Conservation (phyloP, 2,797 vertebrate species). For the Uromys caudimaculatus region DNA sequence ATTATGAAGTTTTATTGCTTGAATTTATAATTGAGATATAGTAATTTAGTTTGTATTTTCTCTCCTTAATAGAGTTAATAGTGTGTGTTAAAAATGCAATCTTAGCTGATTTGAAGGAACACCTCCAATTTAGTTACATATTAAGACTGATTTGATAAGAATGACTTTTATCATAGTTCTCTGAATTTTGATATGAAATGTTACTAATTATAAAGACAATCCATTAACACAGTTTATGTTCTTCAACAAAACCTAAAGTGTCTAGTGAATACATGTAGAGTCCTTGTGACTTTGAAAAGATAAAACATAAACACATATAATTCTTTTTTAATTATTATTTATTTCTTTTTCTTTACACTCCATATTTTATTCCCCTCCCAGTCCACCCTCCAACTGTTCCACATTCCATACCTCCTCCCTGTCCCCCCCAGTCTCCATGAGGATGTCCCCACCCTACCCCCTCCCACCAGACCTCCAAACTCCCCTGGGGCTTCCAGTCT, state of each 20-base stretch:
- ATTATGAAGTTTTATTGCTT: slow-evolving; percentile 82
- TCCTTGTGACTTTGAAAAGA: slow-evolving; percentile 41
- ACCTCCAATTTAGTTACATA: slow-evolving; percentile 65
- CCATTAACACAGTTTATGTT: neutral
- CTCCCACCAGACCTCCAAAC: no score
- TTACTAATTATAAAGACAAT: slow-evolving; percentile 55
- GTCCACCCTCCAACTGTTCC: no score
- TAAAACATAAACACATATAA: slow-evolving; percentile 29
- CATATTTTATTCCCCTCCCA: no score
- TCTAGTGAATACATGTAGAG: slow-evolving; percentile 40
- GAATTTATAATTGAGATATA: slow-evolving; percentile 83
- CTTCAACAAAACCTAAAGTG: neutral
- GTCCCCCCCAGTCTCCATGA: no score
- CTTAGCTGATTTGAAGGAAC: slow-evolving; percentile 64
- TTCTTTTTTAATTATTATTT: neutral
- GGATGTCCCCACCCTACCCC: no score
- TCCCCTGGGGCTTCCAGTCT: no score
- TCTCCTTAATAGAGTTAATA: slow-evolving; percentile 85
- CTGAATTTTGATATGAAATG: slow-evolving; percentile 65
- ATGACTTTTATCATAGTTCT: slow-evolving; percentile 55
- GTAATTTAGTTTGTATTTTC: slow-evolving; percentile 84
- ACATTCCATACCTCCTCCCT: no score
- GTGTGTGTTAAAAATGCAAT: slow-evolving; percentile 79
- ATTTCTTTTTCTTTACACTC: no score
- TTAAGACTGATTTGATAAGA: slow-evolving; percentile 57